Percentiles rank a stretch among this genome's conserved stretches.
Evolutionary conservation across 2,888 invertebrate species (phyloP).

Genomic region (Petrolisthes cinctipes): DNA sequence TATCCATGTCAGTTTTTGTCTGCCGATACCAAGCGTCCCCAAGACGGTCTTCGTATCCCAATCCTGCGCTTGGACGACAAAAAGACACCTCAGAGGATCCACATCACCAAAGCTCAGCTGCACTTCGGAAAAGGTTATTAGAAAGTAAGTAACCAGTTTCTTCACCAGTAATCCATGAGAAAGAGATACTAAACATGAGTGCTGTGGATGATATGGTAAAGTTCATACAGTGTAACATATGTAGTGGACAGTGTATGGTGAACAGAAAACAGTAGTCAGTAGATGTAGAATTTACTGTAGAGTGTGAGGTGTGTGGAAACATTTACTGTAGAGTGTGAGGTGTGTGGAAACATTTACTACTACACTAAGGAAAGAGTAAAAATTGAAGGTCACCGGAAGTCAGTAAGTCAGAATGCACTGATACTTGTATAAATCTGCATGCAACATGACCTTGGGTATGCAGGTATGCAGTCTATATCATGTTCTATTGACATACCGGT

Average conservation of each 20-base stretch:
- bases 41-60: too few species aligned
- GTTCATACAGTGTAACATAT: neutral
- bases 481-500: slow-evolving; percentile 8
- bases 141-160: neutral
- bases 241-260: slow-evolving; percentile 13
- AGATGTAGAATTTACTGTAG: slow-evolving; percentile 16
- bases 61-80: too few species aligned
- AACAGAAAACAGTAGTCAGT: neutral
- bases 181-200: neutral
- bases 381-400: neutral
- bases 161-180: neutral
- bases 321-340: too few species aligned
- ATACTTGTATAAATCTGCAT: slow-evolving; percentile 6
- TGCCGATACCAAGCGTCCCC: too few species aligned
- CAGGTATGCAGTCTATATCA: neutral
- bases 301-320: too few species aligned
- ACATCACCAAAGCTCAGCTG: neutral
- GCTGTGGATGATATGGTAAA: neutral
- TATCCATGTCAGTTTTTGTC: too few species aligned
- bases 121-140: neutral
- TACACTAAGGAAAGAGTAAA: slow-evolving; percentile 6
- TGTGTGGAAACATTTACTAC: slow-evolving; percentile 9
- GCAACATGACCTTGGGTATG: slow-evolving; percentile 9
- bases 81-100: too few species aligned
- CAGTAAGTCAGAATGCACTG: neutral